These are phyloP conservation scores for Allygus modestus DNA, from an alignment of 2,888 invertebrate genomes.

Conservation along the genomic window DNA sequence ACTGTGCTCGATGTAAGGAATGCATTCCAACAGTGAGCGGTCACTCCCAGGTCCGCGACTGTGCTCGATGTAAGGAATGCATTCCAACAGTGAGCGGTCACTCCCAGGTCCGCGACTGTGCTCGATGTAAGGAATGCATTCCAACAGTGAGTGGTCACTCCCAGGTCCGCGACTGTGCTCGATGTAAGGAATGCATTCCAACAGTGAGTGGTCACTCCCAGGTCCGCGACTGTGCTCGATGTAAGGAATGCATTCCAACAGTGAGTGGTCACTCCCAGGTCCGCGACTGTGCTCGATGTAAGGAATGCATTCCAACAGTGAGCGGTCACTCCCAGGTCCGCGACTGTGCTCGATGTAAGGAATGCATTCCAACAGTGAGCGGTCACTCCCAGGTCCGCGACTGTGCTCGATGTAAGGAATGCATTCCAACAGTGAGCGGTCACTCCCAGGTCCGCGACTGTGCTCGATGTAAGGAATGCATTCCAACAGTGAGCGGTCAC, in stretches of 20 bases:
- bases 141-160: not conserved
- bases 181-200: not conserved
- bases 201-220: not conserved
- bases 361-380: not conserved
- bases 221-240: too few relatives aligned
- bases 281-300: too few relatives aligned
- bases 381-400: not conserved
- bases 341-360: not conserved
- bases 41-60: too few relatives aligned
- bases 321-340: too few relatives aligned
- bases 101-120: too few relatives aligned
- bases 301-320: not conserved
- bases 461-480: too few relatives aligned
- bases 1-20: not conserved
- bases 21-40: not conserved
- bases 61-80: not conserved
- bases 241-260: not conserved
- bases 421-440: too few relatives aligned
- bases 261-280: not conserved
- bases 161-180: too few relatives aligned
- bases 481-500: too few relatives aligned
- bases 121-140: not conserved
- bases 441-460: too few relatives aligned
- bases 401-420: too few relatives aligned
- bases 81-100: not conserved